Conservation (phyloP, 1,140 invertebrate species). For the Armadillidium nasatum region DNA sequence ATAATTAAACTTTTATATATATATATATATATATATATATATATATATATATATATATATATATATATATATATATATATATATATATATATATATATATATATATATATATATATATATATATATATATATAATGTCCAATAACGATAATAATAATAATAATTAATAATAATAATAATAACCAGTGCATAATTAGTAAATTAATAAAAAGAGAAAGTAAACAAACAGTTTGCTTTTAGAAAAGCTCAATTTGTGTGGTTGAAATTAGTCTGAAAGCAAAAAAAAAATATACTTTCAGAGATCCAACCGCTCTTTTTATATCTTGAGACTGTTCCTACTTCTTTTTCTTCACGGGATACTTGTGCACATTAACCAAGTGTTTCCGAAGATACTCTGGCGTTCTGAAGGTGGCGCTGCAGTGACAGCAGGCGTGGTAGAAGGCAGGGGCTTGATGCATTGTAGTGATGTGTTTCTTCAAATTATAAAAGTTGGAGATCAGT, state of each 20-base stretch:
- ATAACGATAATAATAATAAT: too few species aligned
- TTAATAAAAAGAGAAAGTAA: too few species aligned
- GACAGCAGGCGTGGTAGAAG: constrained; percentile 43
- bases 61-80: constrained; percentile 7
- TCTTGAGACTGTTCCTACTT: constrained; percentile 16
- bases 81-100: constrained; percentile 6
- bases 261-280: too few species aligned
- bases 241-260: too few species aligned
- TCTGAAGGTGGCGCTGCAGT: constrained; percentile 43
- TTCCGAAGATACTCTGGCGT: constrained; percentile 44
- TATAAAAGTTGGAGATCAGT: constrained; percentile 45
- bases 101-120: too few species aligned
- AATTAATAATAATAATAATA: too few species aligned
- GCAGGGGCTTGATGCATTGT: constrained; percentile 43
- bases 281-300: too few species aligned
- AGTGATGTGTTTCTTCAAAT: constrained; percentile 44
- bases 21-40: neutral
- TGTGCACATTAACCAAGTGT: constrained; percentile 44
- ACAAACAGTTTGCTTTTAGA: too few species aligned
- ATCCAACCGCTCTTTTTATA: neutral
- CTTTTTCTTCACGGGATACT: constrained; percentile 45
- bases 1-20: neutral
- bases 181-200: too few species aligned
- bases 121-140: too few species aligned
- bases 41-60: neutral